These are phyloP conservation scores for Paramormyrops kingsleyae DNA, from an alignment of 2,113 vertebrate genomes.

Conservation along the genomic window DNA sequence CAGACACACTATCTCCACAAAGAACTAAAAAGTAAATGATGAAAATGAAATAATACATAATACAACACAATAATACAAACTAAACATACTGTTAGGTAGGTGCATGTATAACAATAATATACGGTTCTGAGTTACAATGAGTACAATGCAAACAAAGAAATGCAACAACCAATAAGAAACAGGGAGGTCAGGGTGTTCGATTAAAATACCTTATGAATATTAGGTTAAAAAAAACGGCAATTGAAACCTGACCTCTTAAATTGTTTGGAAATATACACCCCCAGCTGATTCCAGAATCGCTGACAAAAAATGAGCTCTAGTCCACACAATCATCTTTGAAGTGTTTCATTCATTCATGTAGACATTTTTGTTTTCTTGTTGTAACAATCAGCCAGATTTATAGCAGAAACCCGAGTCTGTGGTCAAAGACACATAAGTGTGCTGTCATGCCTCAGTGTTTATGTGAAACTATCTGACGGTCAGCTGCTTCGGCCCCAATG, in stretches of 20 bases:
- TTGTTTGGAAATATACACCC: not conserved
- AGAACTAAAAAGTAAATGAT: not conserved
- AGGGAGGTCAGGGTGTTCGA: not conserved
- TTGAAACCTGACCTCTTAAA: not conserved
- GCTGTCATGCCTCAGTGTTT: not conserved
- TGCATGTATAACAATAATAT: not conserved
- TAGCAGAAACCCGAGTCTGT: not conserved
- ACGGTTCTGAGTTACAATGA: not conserved
- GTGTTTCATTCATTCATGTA: not conserved
- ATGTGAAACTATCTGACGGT: not conserved
- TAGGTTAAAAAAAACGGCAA: not conserved
- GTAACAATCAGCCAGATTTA: not conserved
- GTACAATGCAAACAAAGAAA: not conserved
- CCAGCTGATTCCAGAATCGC: not conserved
- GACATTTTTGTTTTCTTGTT: not conserved
- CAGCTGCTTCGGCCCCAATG: not conserved
- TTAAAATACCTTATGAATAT: not conserved
- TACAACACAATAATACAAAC: not conserved
- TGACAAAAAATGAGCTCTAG: not conserved
- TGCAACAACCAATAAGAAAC: not conserved
- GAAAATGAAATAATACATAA: not conserved
- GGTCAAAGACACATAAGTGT: not conserved
- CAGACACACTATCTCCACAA: not conserved
- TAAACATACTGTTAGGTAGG: not conserved
- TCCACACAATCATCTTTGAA: not conserved